Evolutionary conservation across 2,888 invertebrate species (phyloP), one percentile per base, ranked within the genome.

Genomic region (Tipula lateralis): DNA sequence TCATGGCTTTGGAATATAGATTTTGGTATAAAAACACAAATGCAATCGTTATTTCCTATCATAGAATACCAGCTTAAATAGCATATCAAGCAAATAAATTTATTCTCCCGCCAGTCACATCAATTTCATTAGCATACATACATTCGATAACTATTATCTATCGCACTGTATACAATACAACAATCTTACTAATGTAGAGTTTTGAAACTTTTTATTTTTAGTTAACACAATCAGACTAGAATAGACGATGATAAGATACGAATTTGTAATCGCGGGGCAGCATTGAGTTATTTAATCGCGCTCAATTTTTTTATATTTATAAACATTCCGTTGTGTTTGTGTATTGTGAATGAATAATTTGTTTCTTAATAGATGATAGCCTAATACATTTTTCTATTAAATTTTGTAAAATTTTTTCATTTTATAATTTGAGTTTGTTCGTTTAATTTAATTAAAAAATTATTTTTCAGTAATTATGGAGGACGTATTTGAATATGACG

Each of bases 381-480:
- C 66, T 66, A 66, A 24, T 66, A 66, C 24, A 66, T 9, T 66
- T 66, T 66, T 66, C 66, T 66, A 66, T 66, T 66, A 66, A 66
- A 66, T 66, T 66, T 66, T 66, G 66, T 66, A 66, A 66, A 66
- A 66, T 66, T 66, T 66, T 66, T 66, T 66, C 66, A 66, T 66
- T 66, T 66, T 24, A 9, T 66, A 66, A 66, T 66, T 66, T 66
- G 3, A 24, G 0, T 66, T 66, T 66, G 13, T 66, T n/a, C n/a
- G n/a, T 24, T 24, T 9, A 66, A 66, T 66, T 66, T 24, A 66
- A 66, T 66, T 66, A 66, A 24, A 66, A 66, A 24, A 24, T 44
- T 44, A 16, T 44, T 44, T 44, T 44, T 44, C 44, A 16, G 44
- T 44, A 6, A 3, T 44, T 44, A 44, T 16, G 9, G 16, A 44